phyloP scores from a whole-genome alignment of 2,888 invertebrate genomes.

The Metopia argyrocephala region DNA sequence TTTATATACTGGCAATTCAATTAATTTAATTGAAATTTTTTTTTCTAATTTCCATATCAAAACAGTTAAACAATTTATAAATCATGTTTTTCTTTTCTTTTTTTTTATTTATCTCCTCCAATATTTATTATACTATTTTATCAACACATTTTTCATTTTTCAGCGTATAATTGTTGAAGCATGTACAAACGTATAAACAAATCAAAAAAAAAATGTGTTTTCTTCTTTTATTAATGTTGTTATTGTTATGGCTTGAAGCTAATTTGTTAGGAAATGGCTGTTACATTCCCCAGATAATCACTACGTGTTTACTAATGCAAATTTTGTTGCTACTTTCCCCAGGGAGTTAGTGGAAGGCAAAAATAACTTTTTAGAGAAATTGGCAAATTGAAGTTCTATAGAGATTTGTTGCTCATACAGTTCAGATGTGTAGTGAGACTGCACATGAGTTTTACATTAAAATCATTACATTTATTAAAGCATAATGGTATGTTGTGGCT shows the following conservation, averaged over 20 bases:
- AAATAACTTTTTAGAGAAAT: background rate
- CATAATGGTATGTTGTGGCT: background rate
- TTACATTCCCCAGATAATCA: slow-evolving; percentile 25
- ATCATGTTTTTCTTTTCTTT: background rate
- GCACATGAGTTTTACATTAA: too few relatives aligned
- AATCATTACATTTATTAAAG: background rate
- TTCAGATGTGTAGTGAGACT: background rate
- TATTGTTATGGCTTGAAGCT: background rate
- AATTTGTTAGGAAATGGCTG: slow-evolving; percentile 15
- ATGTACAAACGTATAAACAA: slow-evolving; percentile 14
- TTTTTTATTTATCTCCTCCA: background rate
- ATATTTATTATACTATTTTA: background rate
- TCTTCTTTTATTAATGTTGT: background rate
- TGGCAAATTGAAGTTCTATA: background rate
- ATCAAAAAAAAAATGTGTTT: slow-evolving; percentile 16
- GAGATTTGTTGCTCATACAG: slow-evolving; percentile 13
- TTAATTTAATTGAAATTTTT: background rate
- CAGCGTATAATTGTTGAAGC: background rate
- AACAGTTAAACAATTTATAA: background rate
- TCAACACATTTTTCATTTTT: background rate
- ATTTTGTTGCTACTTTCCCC: too few relatives aligned
- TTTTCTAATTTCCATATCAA: background rate
- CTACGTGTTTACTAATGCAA: too few relatives aligned
- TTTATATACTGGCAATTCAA: too few relatives aligned
- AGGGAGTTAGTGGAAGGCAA: background rate